Base-by-base conservation (phyloP, 1,140 invertebrate species). In the Steinernema khuongi region DNA sequence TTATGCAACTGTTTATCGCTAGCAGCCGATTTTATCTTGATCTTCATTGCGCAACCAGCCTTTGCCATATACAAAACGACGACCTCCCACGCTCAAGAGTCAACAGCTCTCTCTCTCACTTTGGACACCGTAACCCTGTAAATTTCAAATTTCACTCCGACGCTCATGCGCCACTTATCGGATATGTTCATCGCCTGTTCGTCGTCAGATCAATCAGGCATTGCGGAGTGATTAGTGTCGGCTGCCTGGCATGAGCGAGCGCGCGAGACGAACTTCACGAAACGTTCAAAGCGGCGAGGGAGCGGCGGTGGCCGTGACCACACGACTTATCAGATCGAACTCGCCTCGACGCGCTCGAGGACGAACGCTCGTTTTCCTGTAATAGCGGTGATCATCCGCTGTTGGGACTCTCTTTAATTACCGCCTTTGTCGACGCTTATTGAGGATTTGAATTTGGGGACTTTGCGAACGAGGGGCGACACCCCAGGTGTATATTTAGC, bases 61-160 rank as follows among this genome's bases (percentile, higher is more conserved):
- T 60, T 60, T 60, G 50, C 50, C 7, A 60, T 60, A 60, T 60
- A 60, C 50, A 60, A 60, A 60, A 26, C 50, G 50, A 26, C 50
- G 50, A 22, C 50, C 7, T 22, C 7, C 4, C 50, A 4, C 50
- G 50, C 50, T 26, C 2, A 2, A n/a, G 26, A 60, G 19, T 60
- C 50, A 26, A 14, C 19, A 14, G 22, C 11, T 7, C 11, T 60
- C 50, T n/a, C 50, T 17, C 4, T 60, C 50, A 41, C 50, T 60
- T 60, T 60, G 36, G 7, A 41, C 36, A 41, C 36, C 36, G 36
- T 11, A 11, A 41, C 36, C n/a, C 7, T 41, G 7, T n/a, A 60
- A 60, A 60, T 60, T 60, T 60, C 7, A 60, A 60, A 60, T 60
- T 60, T 60, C 50, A 22, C 50, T 60, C 2, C 50, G 11, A 7